Percentiles rank a stretch among this genome's conserved stretches.
These are phyloP conservation scores for Megalurothrips usitatus DNA, from an alignment of 2,888 invertebrate species.

Conservation along the genomic window DNA sequence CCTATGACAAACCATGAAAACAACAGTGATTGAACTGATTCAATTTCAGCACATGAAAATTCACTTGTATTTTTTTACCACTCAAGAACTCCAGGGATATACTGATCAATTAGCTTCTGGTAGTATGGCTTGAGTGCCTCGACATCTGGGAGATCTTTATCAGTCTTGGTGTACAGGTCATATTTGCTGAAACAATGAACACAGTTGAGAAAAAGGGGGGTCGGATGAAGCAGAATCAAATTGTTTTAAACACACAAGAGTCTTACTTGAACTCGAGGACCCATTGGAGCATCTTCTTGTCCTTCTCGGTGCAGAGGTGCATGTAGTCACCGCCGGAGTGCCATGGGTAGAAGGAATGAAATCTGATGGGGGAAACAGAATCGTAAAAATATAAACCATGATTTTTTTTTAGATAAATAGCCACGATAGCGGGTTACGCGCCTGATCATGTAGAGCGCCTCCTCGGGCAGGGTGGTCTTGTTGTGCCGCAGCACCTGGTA, in stretches of 20 bases:
- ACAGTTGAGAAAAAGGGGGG: background rate
- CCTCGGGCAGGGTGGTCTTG: conserved; percentile 71
- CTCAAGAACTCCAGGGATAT: conserved; percentile 75
- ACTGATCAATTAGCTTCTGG: conserved; percentile 83
- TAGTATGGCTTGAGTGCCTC: conserved; percentile 88
- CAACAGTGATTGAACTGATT: too few relatives aligned
- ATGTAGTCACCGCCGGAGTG: conserved; percentile 83
- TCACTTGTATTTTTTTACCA: conserved; percentile 52
- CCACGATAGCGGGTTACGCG: too few relatives aligned
- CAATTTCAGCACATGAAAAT: background rate
- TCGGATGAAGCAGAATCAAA: background rate
- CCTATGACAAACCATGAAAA: background rate
- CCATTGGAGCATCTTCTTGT: conserved; percentile 71
- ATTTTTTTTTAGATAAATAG: too few relatives aligned
- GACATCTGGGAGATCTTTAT: conserved; percentile 70
- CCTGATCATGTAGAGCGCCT: conserved; percentile 82
- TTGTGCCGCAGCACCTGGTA: conserved; percentile 80
- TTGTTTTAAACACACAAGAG: background rate
- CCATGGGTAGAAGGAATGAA: conserved; percentile 98
- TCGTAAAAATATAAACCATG: too few relatives aligned
- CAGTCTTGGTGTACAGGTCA: conserved; percentile 90
- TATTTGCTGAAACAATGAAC: conserved; percentile 71
- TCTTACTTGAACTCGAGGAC: conserved; percentile 87
- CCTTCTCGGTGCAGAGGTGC: conserved; percentile 69
- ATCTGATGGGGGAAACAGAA: conserved; percentile 47